Evolutionary conservation across 2,888 invertebrate species (phyloP), one percentile per base, ranked within the genome.

Genomic region (Panzeria rudis): DNA sequence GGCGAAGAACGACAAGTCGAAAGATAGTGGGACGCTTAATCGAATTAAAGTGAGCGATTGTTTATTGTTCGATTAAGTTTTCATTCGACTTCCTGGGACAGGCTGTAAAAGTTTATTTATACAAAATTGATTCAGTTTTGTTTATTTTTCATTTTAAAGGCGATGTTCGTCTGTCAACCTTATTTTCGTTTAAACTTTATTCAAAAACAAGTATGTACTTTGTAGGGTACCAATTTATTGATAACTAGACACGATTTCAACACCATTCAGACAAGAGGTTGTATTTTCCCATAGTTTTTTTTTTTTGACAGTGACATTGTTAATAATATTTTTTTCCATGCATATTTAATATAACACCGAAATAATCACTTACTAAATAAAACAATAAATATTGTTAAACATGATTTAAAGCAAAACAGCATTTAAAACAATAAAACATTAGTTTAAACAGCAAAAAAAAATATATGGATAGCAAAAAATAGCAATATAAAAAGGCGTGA

Each of bases 211-310:
- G 6, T 25, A 9, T 23, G 17, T 44, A 2, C 23, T 15, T 41
- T 50, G 35, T 64, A 54, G 79, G 52, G 78, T 32, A 15, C n/a
- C 17, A 29, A 44, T 23, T 38, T 59, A 20, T 38, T 13, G 38
- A 73, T 8, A 78, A 35, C 54, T 17, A 56, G 82, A 71, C 85
- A 85, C 85, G 85, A 85, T 82, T 85, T 82, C 75, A 85, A 79
- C 82, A 82, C 82, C 78, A 82, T 79, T 75, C 75, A 71, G 69
- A 71, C 75, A 71, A 82, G 75, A 75, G 75, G 64, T 79, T 52
- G 82, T 82, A 71, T 85, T 85, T 85, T 85, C 85, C 78, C 85
- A 82, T 77, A 77, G 76, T 76, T 29, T 64, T 38, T n/a, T 29
- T 23, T 66, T 56, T 76, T 71, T 56, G 76, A 71, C 82, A 71